Percentiles rank a stretch among this genome's conserved stretches.
phyloP scores from a whole-genome alignment of 1,140 invertebrate genomes.

The Cotesia vestalis region DNA sequence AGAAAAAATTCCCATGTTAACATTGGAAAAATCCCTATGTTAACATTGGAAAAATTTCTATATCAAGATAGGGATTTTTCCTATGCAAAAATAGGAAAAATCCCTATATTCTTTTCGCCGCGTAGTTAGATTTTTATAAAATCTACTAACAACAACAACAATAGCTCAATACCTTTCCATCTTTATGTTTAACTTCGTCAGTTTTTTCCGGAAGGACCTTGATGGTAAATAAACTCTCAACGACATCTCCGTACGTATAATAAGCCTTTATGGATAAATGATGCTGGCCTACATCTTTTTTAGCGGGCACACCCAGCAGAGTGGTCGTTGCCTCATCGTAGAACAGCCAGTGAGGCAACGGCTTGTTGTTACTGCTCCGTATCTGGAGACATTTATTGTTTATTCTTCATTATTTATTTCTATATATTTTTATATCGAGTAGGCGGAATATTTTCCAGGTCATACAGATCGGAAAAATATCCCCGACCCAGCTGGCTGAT shows the following conservation, averaged over 20 bases:
- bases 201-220: slow-evolving; percentile 65
- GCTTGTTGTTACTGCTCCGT: slow-evolving; percentile 40
- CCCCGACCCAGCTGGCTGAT: background rate
- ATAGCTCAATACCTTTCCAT: slow-evolving; percentile 52
- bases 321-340: slow-evolving; percentile 59
- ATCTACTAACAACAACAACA: background rate
- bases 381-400: slow-evolving; percentile 39
- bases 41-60: too few relatives aligned
- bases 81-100: too few relatives aligned
- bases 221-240: slow-evolving; percentile 68
- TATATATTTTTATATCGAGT: slow-evolving; percentile 3
- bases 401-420: too few relatives aligned
- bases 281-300: slow-evolving; percentile 68
- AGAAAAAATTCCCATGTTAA: too few relatives aligned
- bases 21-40: too few relatives aligned
- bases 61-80: too few relatives aligned
- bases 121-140: background rate
- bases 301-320: slow-evolving; percentile 69
- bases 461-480: background rate
- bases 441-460: background rate
- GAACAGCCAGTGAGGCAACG: slow-evolving; percentile 51
- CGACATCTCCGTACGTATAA: slow-evolving; percentile 56
- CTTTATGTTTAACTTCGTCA: slow-evolving; percentile 51
- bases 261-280: slow-evolving; percentile 65
- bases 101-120: too few relatives aligned